Base-by-base conservation (phyloP, 2,113 vertebrate genomes). In the Scomber japonicus region DNA sequence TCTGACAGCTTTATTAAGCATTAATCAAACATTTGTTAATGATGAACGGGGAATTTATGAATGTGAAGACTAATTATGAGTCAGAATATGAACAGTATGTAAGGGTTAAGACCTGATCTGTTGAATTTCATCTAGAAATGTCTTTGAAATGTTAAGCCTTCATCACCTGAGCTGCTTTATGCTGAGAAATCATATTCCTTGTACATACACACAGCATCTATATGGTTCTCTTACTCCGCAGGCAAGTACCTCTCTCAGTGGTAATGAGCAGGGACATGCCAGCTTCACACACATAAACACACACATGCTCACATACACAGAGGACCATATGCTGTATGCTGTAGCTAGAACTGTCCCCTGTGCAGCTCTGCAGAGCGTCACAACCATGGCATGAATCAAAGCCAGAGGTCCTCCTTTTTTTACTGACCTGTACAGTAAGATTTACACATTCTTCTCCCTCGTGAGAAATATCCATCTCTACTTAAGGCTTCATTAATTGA, bases 291-390 rank as follows among this genome's bases (percentile, higher is more conserved):
- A 61, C n/a, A 71, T n/a, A 49, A 3, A 48, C 65, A 49, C 66
- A 61, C 15, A 46, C 19, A 64, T 63, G 24, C 51, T 30, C 54
- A 64, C 66, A 51, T 70, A 80, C 80, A 87, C 71, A 54, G 21
- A 24, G 35, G 70, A 78, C 87, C 91, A 90, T 91, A 93, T 91
- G 90, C 80, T 80, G 66, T 59, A 27, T 54, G 81, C 67, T 76
- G 62, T 21, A 56, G 64, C 61, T 19, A 10, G 49, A 76, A 54
- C 3, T 72, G 75, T 80, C 56, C 49, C 16, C 59, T 19, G 21
- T 86, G 78, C 85, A 74, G 71, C 30, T 80, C 76, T 70, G 71
- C 60, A 53, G 71, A 84, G 77, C 83, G 21, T 89, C 87, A 86
- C 57, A 77, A 81, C 44, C 54, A 12, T 40, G 1, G n/a, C 44